A percentile compares a stretch with the other conserved stretches of the same genome.
phyloP scores from a whole-genome alignment of 23 tunicate genomes.

The Phallusia fumigata region DNA sequence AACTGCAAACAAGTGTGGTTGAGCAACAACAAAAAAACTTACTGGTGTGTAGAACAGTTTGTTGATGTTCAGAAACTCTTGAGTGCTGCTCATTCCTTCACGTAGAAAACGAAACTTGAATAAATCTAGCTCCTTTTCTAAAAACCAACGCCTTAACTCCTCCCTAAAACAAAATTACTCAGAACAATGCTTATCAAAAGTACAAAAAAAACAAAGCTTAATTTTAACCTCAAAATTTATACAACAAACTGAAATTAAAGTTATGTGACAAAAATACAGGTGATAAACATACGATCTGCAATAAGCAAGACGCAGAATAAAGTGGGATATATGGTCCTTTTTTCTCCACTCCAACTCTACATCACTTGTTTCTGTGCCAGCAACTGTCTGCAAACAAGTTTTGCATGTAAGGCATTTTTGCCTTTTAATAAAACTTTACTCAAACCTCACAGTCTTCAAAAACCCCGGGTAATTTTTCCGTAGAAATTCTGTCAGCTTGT shows the following conservation, averaged over 20 bases:
- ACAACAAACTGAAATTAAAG: no score
- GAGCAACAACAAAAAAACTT: neutral
- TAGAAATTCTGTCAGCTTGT: conserved; percentile 68
- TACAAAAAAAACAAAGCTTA: neutral
- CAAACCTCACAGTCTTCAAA: neutral
- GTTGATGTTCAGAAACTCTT: conserved; percentile 45
- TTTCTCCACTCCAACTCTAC: conserved; percentile 80
- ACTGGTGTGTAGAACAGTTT: conserved; percentile 74
- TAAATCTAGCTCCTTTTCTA: conserved; percentile 88
- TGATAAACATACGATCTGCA: conserved; percentile 66
- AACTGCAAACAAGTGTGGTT: neutral
- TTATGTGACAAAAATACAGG: neutral
- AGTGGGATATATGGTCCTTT: conserved; percentile 85
- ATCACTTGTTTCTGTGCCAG: conserved; percentile 39
- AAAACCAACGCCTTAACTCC: conserved; percentile 86
- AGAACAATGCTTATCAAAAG: neutral
- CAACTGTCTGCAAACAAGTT: conserved; percentile 15
- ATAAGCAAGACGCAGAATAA: conserved; percentile 90
- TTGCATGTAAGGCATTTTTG: neutral
- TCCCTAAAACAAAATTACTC: conserved; percentile 45
- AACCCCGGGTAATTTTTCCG: conserved; percentile 83
- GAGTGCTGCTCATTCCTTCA: conserved; percentile 57
- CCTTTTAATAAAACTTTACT: neutral
- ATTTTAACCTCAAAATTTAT: no score
- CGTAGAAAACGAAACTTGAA: conserved; percentile 79